Evolutionary conservation across 2,888 invertebrate species (phyloP).

Genomic region (Drosophila nigritarsus): DNA sequence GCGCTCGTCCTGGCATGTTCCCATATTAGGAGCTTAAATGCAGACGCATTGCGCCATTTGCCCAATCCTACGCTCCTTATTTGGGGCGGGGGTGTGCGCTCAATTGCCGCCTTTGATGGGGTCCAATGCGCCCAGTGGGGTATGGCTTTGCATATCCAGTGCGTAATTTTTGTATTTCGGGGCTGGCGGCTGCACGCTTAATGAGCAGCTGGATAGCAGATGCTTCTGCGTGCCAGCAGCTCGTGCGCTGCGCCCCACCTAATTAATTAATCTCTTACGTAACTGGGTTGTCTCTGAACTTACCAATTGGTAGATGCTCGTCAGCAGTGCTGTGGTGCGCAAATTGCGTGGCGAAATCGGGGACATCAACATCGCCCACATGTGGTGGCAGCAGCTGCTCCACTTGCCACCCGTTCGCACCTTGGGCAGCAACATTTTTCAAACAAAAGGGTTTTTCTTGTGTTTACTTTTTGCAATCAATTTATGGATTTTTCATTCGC

Average conservation of each 20-base stretch:
- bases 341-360: slow-evolving; percentile 84
- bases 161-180: slow-evolving; percentile 81
- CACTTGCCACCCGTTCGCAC: slow-evolving; percentile 47
- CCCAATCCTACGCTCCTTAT: slow-evolving; percentile 43
- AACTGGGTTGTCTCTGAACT: slow-evolving; percentile 50
- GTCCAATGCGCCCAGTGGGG: slow-evolving; percentile 79
- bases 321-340: slow-evolving; percentile 83
- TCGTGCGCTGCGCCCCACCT: slow-evolving; percentile 70
- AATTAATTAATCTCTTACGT: slow-evolving; percentile 10
- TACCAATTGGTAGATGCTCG: slow-evolving; percentile 84
- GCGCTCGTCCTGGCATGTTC: slow-evolving; percentile 75
- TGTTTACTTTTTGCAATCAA: slow-evolving; percentile 65
- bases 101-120: slow-evolving; percentile 54
- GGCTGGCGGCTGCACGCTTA: slow-evolving; percentile 58
- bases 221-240: slow-evolving; percentile 55
- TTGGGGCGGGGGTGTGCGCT: slow-evolving; percentile 50
- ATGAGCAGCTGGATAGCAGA: slow-evolving; percentile 54
- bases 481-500: slow-evolving; percentile 69
- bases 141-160: slow-evolving; percentile 85
- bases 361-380: slow-evolving; percentile 73
- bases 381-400: slow-evolving; percentile 52
- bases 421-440: slow-evolving; percentile 65
- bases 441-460: slow-evolving; percentile 8
- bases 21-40: slow-evolving; percentile 22
- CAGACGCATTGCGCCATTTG: slow-evolving; percentile 80